Base-by-base conservation (phyloP, 2,888 invertebrate genomes). In the Schrankia costaestrigalis region DNA sequence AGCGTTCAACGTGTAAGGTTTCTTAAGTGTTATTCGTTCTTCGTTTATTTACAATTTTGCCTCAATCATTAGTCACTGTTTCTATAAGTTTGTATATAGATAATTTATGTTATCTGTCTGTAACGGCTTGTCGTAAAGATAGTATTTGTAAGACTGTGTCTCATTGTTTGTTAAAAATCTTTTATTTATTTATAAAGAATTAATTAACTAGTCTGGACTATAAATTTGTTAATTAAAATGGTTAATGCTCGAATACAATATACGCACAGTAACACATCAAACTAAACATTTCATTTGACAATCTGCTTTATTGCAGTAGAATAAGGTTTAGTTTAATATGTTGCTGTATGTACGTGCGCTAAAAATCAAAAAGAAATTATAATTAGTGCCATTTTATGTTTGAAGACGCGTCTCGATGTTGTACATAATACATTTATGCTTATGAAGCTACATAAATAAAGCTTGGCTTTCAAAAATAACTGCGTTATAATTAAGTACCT, bases 21-120 rank as follows among this genome's bases (percentile, higher is more conserved):
- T 46, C 49, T 41, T 30, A 39, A 46, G 51, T 51, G 44, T 51
- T 51, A 43, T 46, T 53, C 27, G 44, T 51, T 52, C 48, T 56
- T 44, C 26, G 42, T 39, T 43, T 48, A 41, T 46, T 43, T 11
- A n/a, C 42, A 54, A 56, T 54, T 67, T 63, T 62, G 57, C 60
- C 62, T 63, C 63, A 59, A 67, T 69, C 54, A 58, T 72, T 71
- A 69, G 67, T 60, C 60, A 60, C 54, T 53, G 53, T 46, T 48
- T 37, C 40, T 56, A 26, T 56, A 56, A 58, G 59, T 42, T 55
- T 56, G 56, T 56, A 58, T 38, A 56, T 56, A 56, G 30, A 27
- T 56, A 58, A 56, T 51, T 55, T 56, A 58, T 58, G 39, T 43
- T 35, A 31, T 44, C 40, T 41, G 44, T 57, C 44, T 52, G 38